phyloP scores from a whole-genome alignment of 2,888 invertebrate species.

The Coelogynopora nodosa region DNA sequence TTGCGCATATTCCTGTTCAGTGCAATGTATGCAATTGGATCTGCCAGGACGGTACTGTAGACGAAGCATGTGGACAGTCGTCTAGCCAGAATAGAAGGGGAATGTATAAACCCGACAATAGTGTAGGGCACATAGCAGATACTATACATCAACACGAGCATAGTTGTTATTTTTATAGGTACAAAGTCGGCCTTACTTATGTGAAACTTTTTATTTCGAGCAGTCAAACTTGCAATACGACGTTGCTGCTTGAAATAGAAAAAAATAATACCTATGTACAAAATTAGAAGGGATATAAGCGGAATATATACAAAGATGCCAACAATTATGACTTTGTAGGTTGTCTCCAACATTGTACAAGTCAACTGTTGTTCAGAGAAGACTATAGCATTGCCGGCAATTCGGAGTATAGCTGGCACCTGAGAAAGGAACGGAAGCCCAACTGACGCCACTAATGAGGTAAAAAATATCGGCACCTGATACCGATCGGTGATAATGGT shows the following conservation, averaged over 20 bases:
- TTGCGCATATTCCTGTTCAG: neutral
- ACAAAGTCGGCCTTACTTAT: neutral
- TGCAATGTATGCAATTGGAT: neutral
- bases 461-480: neutral
- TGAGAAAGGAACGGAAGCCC: neutral
- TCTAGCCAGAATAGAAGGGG: neutral
- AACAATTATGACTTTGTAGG: neutral
- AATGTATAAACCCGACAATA: neutral
- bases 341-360: neutral
- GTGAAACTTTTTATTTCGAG: neutral
- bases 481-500: neutral
- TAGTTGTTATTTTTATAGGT: neutral
- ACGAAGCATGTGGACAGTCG: neutral
- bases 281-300: neutral
- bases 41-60: neutral
- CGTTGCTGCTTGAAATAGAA: neutral
- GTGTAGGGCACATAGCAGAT: neutral
- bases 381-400: neutral
- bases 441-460: neutral
- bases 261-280: neutral
- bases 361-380: neutral
- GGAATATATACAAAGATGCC: neutral
- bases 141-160: neutral
- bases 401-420: neutral
- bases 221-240: neutral